Evolutionary conservation across 2,113 vertebrate genomes (phyloP).

Genomic region (Neoarius graeffei): DNA sequence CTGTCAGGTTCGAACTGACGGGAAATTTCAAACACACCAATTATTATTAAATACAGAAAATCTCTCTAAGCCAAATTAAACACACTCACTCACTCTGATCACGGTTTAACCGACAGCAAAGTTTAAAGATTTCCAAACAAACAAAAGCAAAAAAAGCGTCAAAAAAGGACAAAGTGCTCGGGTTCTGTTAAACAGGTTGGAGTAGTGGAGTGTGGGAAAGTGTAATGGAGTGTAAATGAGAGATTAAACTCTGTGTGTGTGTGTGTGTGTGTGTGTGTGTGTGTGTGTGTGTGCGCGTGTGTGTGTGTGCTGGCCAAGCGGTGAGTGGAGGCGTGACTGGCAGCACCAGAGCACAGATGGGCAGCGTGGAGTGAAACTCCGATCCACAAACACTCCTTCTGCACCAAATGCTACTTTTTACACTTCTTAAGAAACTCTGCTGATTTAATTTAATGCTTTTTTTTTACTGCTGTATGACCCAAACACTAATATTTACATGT

Average conservation of each 20-base stretch:
- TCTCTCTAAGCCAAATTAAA: not conserved
- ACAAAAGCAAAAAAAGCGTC: not conserved
- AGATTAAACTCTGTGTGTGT: constrained; percentile 8
- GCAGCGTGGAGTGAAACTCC: constrained; percentile 38
- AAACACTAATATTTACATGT: not conserved
- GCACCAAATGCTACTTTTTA: constrained; percentile 44
- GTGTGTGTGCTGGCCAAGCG: constrained; percentile 6
- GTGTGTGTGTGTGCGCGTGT: constrained; percentile 30
- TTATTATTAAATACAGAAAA: not conserved
- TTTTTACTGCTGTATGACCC: not conserved
- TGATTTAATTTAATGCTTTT: not conserved
- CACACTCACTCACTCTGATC: not conserved
- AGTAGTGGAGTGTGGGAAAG: constrained; percentile 1
- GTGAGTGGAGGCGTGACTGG: constrained; percentile 48
- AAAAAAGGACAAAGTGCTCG: not conserved
- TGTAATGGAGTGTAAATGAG: constrained; percentile 12
- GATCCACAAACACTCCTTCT: constrained; percentile 11
- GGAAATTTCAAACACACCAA: too few relatives aligned
- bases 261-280: constrained; percentile 27
- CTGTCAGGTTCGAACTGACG: too few relatives aligned
- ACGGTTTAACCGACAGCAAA: not conserved
- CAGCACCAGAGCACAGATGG: constrained; percentile 54
- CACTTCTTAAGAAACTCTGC: not conserved
- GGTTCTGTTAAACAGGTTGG: not conserved
- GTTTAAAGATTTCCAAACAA: not conserved